Evolutionary conservation across 2,888 invertebrate species (phyloP), one percentile per base, ranked within the genome.

Genomic region (Coleophora deauratella): DNA sequence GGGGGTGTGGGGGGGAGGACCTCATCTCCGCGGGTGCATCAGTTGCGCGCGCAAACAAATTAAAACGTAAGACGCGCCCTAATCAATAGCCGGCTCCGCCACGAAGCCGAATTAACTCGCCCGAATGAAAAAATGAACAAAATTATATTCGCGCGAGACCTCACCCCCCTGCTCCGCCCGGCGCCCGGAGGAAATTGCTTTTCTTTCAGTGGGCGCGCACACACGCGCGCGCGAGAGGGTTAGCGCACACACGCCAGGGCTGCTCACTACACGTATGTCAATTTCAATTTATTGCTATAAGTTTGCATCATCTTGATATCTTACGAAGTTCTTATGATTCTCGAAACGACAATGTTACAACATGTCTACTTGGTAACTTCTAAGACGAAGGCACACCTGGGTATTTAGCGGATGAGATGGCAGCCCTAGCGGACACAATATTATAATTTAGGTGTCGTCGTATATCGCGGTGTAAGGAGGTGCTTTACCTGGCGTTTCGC

Each of bases 71-170:
- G 84, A 85, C 84, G 84, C 85, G 80, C 81, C 84, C 84, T 85
- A 85, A 85, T 85, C 85, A 85, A 85, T 85, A 85, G 84, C 85
- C 74, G 74, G 72, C 77, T 76, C 70, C 77, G 78, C 80, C 77
- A 77, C 79, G 77, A 70, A 82, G 81, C 77, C 75, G 84, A 84
- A 85, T 84, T 85, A 84, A 84, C 84, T 82, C 80, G 78, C 70
- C 81, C 82, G 80, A 82, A 85, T 84, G 77, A 84, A 84, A 85
- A 85, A 85, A 84, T 85, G 85, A 85, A 82, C 82, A 84, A 84
- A 85, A 85, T 85, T 84, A 85, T 85, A 85, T 85, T 84, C 84
- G 82, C 82, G 82, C 81, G 79, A 78, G 79, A 79, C 73, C 77
- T 72, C 75, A 68, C 65, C 65, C 74, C 78, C 71, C 60, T 49